phyloP scores from a whole-genome alignment of 2,888 invertebrate genomes.

The Agriotes lineatus region DNA sequence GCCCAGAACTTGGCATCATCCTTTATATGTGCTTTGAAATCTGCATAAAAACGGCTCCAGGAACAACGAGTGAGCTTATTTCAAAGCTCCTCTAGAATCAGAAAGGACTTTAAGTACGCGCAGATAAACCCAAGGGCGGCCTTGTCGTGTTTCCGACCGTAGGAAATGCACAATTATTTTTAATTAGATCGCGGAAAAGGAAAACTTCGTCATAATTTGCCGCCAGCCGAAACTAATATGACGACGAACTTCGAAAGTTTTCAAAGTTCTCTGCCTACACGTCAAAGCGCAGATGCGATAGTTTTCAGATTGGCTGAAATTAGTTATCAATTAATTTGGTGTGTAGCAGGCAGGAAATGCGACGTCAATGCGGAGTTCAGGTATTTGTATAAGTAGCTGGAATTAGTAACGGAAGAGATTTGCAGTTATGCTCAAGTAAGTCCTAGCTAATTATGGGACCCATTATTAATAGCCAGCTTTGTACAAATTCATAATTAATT shows the following conservation, averaged over 20 bases:
- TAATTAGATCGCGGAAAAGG: conserved; percentile 23
- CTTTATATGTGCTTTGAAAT: conserved; percentile 30
- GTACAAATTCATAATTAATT: conserved; percentile 25
- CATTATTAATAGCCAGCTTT: conserved; percentile 18
- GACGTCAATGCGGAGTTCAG: neutral
- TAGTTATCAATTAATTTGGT: too few relatives aligned
- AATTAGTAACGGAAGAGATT: conserved; percentile 6
- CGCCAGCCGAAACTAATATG: neutral
- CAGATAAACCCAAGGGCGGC: conserved; percentile 12
- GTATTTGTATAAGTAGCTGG: conserved; percentile 4
- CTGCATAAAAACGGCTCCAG: conserved; percentile 31
- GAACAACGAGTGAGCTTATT: conserved; percentile 29
- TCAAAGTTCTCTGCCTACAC: too few relatives aligned
- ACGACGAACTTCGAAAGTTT: too few relatives aligned
- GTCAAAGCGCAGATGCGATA: too few relatives aligned
- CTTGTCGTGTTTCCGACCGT: neutral
- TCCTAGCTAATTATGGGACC: conserved; percentile 9
- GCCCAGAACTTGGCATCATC: conserved; percentile 30
- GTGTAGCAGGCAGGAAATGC: too few relatives aligned
- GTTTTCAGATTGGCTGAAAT: too few relatives aligned
- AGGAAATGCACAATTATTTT: conserved; percentile 24
- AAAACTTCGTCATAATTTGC: neutral
- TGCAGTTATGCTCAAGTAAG: conserved; percentile 8
- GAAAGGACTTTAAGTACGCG: conserved; percentile 19
- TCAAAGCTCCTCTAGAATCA: conserved; percentile 30